Evolutionary conservation across 2,113 vertebrate genomes (phyloP), one percentile per base, ranked within the genome.

Genomic region (Silurus meridionalis): DNA sequence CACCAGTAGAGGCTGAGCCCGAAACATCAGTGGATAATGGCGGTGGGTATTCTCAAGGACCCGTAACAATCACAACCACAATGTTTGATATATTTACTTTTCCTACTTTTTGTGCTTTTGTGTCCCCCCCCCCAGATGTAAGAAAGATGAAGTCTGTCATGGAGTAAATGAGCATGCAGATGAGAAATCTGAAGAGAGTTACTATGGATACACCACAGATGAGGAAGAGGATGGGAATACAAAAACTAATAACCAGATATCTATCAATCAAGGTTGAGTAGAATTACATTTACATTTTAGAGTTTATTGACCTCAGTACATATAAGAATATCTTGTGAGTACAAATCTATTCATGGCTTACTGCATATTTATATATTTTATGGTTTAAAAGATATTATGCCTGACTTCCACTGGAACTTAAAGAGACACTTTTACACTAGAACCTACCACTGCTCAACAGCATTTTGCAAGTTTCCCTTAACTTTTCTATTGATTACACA

Each of bases 191-290:
- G 90, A 89, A 66, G 91, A 90, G 48, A 92, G 91, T 25, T 92
- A 93, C 50, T 95, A 95, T 64, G 92, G 87, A 66, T 92, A 91
- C 1, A 94, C 92, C 46, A 95, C 94, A 10, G 94, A 95, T 53
- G 94, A 94, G n/a, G 94, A 94, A 5, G 91, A 91, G 37, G 60
- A 71, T 5, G 86, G 86, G 37, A 89, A 90, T 5, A 66, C 3
- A 8, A 87, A 11, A 74, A 28, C 58, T 15, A 87, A 28, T 25
- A 74, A 25, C 2, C 86, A 4, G 0, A 52, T 14, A 11, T 57
- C 83, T 0, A 23, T 8, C 19, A 46, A 15, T 66, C 8, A 82
- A 80, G 83, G 83, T 85, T 78, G 25, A 57, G 10, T 69, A 50
- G 61, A 17, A 50, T 80, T 28, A 50, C 8, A 82, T 37, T 69